Percentiles rank a stretch among this genome's conserved stretches.
Conservation (phyloP, 2,888 invertebrate species). For the Agonopterix heracliana region DNA sequence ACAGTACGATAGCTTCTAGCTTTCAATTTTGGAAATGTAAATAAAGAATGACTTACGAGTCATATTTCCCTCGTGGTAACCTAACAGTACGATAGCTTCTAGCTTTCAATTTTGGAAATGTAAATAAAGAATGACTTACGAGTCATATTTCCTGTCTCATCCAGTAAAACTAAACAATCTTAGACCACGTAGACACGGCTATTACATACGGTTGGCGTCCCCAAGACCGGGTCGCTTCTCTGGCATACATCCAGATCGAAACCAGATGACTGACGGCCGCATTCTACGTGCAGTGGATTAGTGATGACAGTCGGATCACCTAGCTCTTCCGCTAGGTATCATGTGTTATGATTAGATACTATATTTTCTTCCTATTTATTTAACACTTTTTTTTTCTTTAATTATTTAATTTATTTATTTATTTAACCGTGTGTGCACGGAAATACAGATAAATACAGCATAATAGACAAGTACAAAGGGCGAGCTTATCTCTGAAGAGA, state of each 20-base stretch:
- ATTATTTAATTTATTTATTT: no score
- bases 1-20: no score
- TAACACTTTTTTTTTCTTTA: background rate
- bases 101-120: no score
- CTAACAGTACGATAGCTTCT: no score
- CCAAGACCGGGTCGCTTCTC: conserved; percentile 25
- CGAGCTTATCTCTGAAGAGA: no score
- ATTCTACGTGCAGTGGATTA: conserved; percentile 35
- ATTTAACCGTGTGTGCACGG: no score
- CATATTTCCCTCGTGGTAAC: no score
- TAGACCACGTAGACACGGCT: conserved; percentile 25
- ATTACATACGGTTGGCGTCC: conserved; percentile 35
- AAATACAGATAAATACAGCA: no score
- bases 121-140: no score
- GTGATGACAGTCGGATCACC: conserved; percentile 17
- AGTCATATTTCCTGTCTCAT: background rate
- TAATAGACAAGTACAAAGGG: no score
- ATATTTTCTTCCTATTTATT: background rate
- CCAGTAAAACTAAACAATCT: background rate
- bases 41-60: no score
- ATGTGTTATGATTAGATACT: background rate
- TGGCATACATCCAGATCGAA: conserved; percentile 47
- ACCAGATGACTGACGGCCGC: conserved; percentile 40
- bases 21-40: no score
- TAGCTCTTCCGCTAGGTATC: background rate